Percentiles rank a stretch among this genome's conserved stretches.
These are phyloP conservation scores for Hippopotamus amphibius DNA, from an alignment of 2,113 vertebrate genomes.

Conservation along the genomic window DNA sequence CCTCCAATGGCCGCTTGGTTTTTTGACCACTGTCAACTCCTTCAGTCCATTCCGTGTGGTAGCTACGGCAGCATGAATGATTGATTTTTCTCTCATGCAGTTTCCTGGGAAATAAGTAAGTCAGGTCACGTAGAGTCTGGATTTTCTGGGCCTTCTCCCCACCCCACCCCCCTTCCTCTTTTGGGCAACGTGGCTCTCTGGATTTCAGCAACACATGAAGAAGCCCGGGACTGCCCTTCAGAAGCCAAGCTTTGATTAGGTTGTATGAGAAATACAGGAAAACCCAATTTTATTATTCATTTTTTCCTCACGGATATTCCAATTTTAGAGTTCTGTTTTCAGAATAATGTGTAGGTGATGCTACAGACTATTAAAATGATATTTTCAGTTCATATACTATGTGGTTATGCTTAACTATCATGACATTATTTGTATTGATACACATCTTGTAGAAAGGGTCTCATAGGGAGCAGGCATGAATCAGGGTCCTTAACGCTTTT, in stretches of 20 bases:
- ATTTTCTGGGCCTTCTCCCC: conserved; percentile 82
- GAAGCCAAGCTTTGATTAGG: conserved; percentile 30
- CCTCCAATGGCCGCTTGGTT: conserved; percentile 30
- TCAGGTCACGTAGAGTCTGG: conserved; percentile 93
- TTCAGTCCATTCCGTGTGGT: conserved; percentile 72
- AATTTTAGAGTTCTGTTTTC: conserved; percentile 61
- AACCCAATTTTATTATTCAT: conserved; percentile 4
- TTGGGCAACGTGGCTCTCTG: conserved; percentile 88
- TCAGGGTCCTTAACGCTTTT: neutral
- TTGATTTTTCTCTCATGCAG: conserved; percentile 88
- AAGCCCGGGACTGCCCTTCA: conserved; percentile 67
- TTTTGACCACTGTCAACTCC: conserved; percentile 70
- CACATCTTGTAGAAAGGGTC: neutral
- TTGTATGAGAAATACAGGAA: conserved; percentile 12
- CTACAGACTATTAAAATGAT: conserved; percentile 32
- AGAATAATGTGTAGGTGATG: conserved; percentile 63
- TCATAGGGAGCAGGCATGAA: neutral
- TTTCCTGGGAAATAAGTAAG: conserved; percentile 90
- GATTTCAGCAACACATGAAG: conserved; percentile 81
- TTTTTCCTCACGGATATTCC: neutral
- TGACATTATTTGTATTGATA: neutral
- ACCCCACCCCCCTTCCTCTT: conserved; percentile 57
- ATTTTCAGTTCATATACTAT: neutral
- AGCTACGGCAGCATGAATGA: conserved; percentile 85
- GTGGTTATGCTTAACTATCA: neutral